Base-by-base conservation (phyloP, 1,140 invertebrate genomes). In the Drosophila sp. region DNA sequence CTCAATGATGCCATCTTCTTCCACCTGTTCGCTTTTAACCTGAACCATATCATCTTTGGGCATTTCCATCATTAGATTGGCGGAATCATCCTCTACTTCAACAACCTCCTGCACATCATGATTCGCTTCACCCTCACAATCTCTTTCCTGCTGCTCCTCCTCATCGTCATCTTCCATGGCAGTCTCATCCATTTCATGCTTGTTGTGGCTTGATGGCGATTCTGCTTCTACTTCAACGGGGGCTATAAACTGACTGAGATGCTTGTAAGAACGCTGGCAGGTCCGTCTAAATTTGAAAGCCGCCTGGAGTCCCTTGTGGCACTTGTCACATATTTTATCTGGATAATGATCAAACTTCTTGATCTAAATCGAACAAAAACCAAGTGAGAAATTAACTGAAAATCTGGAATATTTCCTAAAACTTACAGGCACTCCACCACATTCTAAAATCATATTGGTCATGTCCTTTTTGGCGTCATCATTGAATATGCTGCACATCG, bases 281-380 rank as follows among this genome's bases (percentile, higher is more conserved):
- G 75, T 77, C 47, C 80, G 66, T 3, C 90, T 78, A 30, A 91
- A 91, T 68, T 85, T 91, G 29, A 74, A 85, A 1, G 90, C 76
- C 54, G 85, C 68, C 29, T 85, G 79, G 38, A 91, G 70, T 50
- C 78, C 76, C 25, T 77, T 87, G 2, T 73, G 70, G 61, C 90
- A 91, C 54, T 80, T 91, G 17, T 77, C 76, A 40, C 90, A 91
- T 47, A 91, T 91, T 63, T 91, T 91, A 54, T 91, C 90, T 10
- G 90, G 90, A 69, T 91, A 91, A 40, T 91, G 90, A 68, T 91
- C 90, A 27, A 90, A 91, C 64, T 85, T 80, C 38, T 89, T 91
- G 30, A 91, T 91, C 90, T 91, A 27, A 50, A 50, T 8, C 23
- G 55, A 1, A 66, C 40, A 30, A 1, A 30, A 8, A 3, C 8